Conservation (phyloP, 2,888 invertebrate genomes). For the Lottia gigantea region DNA sequence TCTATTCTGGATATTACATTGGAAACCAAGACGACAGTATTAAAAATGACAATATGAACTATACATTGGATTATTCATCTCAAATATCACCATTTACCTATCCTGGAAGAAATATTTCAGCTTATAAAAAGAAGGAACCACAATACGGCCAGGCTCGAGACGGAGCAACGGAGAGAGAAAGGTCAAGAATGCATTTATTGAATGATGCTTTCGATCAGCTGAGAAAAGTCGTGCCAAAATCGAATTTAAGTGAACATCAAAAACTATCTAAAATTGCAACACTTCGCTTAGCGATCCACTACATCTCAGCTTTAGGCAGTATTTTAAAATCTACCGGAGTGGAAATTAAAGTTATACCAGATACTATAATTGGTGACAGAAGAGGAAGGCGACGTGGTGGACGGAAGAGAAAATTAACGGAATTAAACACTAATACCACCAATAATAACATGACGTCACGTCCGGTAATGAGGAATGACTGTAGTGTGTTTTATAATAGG, state of each 20-base stretch:
- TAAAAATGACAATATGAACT: background rate
- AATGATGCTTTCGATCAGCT: conserved; percentile 67
- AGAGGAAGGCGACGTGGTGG: conserved; percentile 49
- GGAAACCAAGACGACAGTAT: background rate
- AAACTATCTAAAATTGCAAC: conserved; percentile 68
- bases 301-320: conserved; percentile 61
- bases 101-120: background rate
- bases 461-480: background rate
- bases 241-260: conserved; percentile 65
- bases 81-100: background rate
- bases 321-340: conserved; percentile 54
- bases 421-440: conserved; percentile 2
- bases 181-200: conserved; percentile 67
- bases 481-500: conserved; percentile 8
- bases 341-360: conserved; percentile 49
- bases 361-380: conserved; percentile 42
- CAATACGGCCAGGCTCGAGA: conserved; percentile 31
- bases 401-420: conserved; percentile 33
- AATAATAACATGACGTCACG: background rate
- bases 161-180: conserved; percentile 62
- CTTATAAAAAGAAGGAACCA: conserved; percentile 29
- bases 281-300: conserved; percentile 65
- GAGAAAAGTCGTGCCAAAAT: conserved; percentile 64
- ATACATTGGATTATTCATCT: background rate
- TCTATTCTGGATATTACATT: background rate